A percentile compares a stretch with the other conserved stretches of the same genome.
Conservation (phyloP, 2,113 vertebrate species). For the Tragelaphus buxtoni region DNA sequence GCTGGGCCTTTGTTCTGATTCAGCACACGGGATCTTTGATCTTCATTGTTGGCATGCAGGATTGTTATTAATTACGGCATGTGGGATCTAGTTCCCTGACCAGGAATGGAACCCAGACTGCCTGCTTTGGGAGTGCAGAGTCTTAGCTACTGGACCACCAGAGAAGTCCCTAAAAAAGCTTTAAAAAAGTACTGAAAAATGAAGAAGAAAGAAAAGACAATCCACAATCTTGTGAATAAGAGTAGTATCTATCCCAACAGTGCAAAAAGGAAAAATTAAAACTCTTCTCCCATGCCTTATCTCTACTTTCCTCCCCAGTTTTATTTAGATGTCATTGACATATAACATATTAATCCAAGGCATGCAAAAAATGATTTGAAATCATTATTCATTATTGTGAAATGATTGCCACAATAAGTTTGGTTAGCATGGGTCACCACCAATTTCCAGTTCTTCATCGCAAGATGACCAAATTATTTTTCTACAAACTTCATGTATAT, state of each 20-base stretch:
- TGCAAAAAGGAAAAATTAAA: slow-evolving; percentile 8
- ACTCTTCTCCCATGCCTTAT: background rate
- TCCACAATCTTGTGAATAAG: background rate
- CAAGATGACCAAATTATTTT: background rate
- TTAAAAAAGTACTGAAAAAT: background rate
- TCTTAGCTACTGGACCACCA: background rate
- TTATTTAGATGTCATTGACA: background rate
- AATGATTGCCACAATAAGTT: background rate
- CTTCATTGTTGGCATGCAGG: background rate
- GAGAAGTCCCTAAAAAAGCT: background rate
- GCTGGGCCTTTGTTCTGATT: background rate
- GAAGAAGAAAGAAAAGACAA: background rate
- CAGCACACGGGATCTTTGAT: background rate
- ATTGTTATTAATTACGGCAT: background rate
- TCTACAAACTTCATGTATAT: background rate
- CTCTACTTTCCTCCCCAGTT: background rate
- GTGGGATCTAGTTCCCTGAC: background rate
- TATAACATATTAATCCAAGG: background rate
- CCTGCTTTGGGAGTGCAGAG: background rate
- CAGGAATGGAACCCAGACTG: background rate
- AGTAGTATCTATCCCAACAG: background rate
- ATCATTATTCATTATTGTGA: background rate
- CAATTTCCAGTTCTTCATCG: background rate
- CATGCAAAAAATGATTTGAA: background rate
- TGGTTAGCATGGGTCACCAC: background rate